phyloP scores from a whole-genome alignment of 2,888 invertebrate genomes.

The Diaphora mendica region DNA sequence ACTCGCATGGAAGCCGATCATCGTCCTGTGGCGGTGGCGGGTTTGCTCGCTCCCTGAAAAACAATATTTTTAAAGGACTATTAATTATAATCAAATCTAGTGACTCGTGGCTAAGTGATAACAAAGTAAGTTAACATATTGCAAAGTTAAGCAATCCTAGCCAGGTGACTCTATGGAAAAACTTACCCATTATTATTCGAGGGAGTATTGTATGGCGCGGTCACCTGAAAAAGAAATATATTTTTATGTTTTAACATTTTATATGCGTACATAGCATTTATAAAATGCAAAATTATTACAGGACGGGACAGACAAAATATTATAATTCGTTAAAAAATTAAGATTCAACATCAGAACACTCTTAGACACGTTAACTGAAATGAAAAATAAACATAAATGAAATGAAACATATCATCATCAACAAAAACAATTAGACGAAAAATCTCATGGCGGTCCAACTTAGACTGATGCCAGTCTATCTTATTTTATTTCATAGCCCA shows the following conservation, averaged over 20 bases:
- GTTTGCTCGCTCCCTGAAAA: constrained; percentile 9
- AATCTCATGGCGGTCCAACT: too few species aligned
- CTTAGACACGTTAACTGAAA: neutral
- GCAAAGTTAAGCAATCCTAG: too few species aligned
- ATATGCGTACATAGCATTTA: neutral
- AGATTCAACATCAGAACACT: too few species aligned
- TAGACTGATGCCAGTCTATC: too few species aligned
- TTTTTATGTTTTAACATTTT: neutral
- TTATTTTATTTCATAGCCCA: too few species aligned
- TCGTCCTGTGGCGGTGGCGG: constrained; percentile 24
- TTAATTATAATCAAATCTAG: neutral
- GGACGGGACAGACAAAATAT: too few species aligned
- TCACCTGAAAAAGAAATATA: constrained; percentile 63
- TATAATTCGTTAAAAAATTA: too few species aligned
- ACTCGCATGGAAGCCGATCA: constrained; percentile 87
- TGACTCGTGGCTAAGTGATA: too few species aligned
- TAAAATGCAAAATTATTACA: neutral
- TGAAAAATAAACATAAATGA: neutral
- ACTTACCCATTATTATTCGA: constrained; percentile 53
- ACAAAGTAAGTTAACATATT: too few species aligned
- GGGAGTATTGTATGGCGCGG: constrained; percentile 69
- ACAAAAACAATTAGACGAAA: neutral
- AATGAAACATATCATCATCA: neutral
- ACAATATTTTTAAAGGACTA: neutral
- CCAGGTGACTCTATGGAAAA: too few species aligned